Base-by-base conservation (phyloP, 2,888 invertebrate genomes). In the Caenorhabditis doughertyi region DNA sequence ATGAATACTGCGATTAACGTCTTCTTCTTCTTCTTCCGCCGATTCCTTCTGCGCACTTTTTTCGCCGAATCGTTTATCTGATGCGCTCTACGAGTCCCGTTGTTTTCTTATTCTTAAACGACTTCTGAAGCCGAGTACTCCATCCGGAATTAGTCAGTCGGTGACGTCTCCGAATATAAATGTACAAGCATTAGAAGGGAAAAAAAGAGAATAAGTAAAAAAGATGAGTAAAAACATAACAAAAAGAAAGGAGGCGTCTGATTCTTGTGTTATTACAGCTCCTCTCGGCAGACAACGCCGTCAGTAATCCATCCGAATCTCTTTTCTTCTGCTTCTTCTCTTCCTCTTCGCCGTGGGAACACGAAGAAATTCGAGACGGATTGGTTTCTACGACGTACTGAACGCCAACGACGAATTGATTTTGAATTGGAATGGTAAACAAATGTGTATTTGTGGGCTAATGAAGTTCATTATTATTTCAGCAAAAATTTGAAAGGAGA, bases 301-400 rank as follows among this genome's bases (percentile, higher is more conserved):
- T 56, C 65, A 47, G 74, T 74, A 74, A 74, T 74, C 74, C 74
- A 74, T 67, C 74, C 74, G 49, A 64, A 73, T 55, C 58, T 58
- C 68, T 51, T 16, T 53, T 23, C 35, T n/a, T n/a, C 35, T 35
- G 5, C 35, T 35, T 35, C 35, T 35, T 7, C 35, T 47, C 8
- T 39, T 21, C 53, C n/a, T 39, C 9, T 32, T 27, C 47, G 27
- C 44, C 76, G 76, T 67, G 76, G 68, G 68, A 76, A 68, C 42
- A 67, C 44, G 65, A 49, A 21, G 76, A 76, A 76, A 76, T 76
- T 76, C 67, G 76, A 76, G 76, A 76, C 56, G 76, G 58, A 65
- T 74, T 65, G 74, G 47, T 74, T 74, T 65, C 74, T 25, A 72
- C 35, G 49, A 49, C 58, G 58, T 58, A 49, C 44, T 39, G 29